Conservation (phyloP, 1,140 invertebrate species). For the Pseudomyrmex flavicornis region DNA sequence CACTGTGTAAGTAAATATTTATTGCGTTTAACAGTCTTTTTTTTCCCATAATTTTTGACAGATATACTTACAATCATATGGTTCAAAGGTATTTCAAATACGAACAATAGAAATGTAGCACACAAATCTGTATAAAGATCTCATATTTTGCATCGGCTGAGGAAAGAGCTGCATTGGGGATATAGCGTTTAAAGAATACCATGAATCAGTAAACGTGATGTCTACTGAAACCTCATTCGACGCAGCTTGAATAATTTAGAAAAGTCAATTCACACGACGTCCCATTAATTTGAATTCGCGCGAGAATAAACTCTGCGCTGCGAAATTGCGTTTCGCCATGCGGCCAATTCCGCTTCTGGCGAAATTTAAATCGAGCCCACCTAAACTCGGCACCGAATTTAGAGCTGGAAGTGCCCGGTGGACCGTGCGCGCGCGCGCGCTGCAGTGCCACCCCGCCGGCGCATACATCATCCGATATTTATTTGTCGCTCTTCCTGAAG, state of each 20-base stretch:
- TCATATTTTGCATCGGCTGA: slow-evolving; percentile 7
- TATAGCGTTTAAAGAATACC: slow-evolving; percentile 2
- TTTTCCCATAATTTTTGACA: background rate
- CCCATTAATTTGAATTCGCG: slow-evolving; percentile 79
- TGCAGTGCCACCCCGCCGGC: slow-evolving; percentile 30
- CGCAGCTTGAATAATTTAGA: slow-evolving; percentile 65
- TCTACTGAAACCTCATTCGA: slow-evolving; percentile 61
- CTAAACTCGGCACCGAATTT: slow-evolving; percentile 75
- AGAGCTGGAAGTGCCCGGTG: slow-evolving; percentile 74
- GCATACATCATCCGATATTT: slow-evolving; percentile 75
- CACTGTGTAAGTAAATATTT: background rate
- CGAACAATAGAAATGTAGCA: background rate
- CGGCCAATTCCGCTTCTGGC: slow-evolving; percentile 76
- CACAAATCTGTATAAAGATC: background rate
- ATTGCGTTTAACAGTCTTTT: background rate
- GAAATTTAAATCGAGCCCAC: slow-evolving; percentile 78
- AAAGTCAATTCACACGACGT: slow-evolving; percentile 69
- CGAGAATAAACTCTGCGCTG: slow-evolving; percentile 72
- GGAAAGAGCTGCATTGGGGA: background rate
- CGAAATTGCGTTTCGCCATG: slow-evolving; percentile 79
- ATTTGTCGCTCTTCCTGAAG: slow-evolving; percentile 67
- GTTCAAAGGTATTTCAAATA: background rate
- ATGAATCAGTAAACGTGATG: slow-evolving; percentile 57
- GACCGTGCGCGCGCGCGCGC: slow-evolving; percentile 15
- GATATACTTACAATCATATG: background rate